Evolutionary conservation across 2,888 invertebrate genomes (phyloP), one percentile per base, ranked within the genome.

Genomic region (Cephus rjabovi): DNA sequence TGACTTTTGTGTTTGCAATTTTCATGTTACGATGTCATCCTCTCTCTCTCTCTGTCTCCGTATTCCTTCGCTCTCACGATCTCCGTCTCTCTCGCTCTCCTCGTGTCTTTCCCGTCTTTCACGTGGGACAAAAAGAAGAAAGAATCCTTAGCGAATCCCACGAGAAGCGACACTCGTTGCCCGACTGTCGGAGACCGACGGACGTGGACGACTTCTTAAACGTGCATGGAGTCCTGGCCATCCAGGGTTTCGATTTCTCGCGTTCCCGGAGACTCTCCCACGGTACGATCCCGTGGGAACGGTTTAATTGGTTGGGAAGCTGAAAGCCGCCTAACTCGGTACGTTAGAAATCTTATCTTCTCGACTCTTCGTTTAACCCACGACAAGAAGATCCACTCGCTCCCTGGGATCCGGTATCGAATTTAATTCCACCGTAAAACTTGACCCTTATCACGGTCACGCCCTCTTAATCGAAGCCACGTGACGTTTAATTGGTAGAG

Each of bases 261-360:
- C 86, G 84, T 88, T 87, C 87, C 83, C 83, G 80, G 82, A 83
- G 86, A 87, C 83, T 87, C 89, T 90, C 90, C 89, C 90, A 90
- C 90, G 89, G 87, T 89, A 80, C 79, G 83, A 84, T 90, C 87
- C 90, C 90, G 89, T 91, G 91, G 89, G 91, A 91, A 91, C 87
- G 84, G 82, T 86, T 88, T 87, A 86, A 89, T 89, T 88, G 88
- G 87, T 87, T 84, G 85, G 79, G 81, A 83, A 83, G 82, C 81
- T 40, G 80, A 86, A 23, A 75, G 81, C 79, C 75, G 75, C 80
- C 81, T 78, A 82, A 73, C 80, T 79, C 74, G 79, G 76, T 78
- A 81, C 81, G 78, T 79, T 81, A 79, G 79, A 80, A 80, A 81
- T 79, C 79, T 81, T 81, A 78, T 81, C 78, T 79, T 74, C 76